phyloP scores from a whole-genome alignment of 2,797 vertebrate genomes.

The Chromobotia macracanthus region DNA sequence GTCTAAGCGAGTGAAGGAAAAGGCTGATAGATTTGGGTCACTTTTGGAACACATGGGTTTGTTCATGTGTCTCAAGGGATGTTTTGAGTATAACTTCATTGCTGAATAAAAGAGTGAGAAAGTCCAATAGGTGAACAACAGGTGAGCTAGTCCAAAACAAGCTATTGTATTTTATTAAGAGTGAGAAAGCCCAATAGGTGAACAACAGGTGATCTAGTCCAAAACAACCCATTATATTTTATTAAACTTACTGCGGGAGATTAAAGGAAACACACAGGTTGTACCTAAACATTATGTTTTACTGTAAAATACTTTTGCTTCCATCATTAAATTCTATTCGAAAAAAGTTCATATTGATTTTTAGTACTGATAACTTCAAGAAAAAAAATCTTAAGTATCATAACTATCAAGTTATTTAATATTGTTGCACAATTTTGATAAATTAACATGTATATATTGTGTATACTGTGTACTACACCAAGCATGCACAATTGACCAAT shows the following conservation, averaged over 20 bases:
- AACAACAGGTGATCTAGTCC: conserved; percentile 8
- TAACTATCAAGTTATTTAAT: too few species aligned
- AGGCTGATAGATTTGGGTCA: conserved; percentile 54
- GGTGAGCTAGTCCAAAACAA: not conserved
- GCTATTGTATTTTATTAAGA: not conserved
- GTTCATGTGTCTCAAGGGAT: conserved; percentile 23
- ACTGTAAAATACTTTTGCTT: not conserved
- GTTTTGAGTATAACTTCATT: conserved; percentile 35
- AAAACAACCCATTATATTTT: not conserved
- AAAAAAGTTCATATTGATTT: not conserved
- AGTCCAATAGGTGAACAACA: conserved; percentile 14
- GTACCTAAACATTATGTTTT: too few species aligned
- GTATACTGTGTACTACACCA: not conserved
- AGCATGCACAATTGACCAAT: not conserved
- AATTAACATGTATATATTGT: not conserved
- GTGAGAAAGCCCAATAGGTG: not conserved
- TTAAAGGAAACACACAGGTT: not conserved
- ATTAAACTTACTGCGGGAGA: not conserved
- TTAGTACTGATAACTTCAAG: too few species aligned
- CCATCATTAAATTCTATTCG: not conserved
- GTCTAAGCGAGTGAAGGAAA: conserved; percentile 28
- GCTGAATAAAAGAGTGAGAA: not conserved
- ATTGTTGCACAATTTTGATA: not conserved
- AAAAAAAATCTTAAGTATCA: too few species aligned
- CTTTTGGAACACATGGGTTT: conserved; percentile 5